Conservation (phyloP, 1,140 invertebrate genomes). For the Hyles vespertilio region DNA sequence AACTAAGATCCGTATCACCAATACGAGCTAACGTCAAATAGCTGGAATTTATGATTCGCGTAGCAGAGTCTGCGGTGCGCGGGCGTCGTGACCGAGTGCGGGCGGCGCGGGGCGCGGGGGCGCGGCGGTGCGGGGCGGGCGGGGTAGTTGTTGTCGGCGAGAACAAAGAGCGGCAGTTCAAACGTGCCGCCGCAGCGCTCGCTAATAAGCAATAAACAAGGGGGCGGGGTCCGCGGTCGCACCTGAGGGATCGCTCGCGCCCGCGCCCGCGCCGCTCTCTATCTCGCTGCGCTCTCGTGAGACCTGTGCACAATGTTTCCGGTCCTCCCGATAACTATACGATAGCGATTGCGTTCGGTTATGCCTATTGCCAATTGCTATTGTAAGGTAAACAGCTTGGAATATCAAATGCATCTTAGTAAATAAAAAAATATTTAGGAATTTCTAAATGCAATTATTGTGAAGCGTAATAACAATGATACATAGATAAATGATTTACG, state of each 20-base stretch:
- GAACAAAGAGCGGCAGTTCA: constrained; percentile 64
- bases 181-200: constrained; percentile 57
- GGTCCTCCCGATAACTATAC: too few species aligned
- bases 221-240: constrained; percentile 57
- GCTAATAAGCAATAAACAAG: constrained; percentile 74
- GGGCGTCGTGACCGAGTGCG: constrained; percentile 49
- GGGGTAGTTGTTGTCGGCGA: constrained; percentile 44
- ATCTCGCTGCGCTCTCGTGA: constrained; percentile 13
- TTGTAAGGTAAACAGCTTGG: too few species aligned
- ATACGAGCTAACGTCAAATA: constrained; percentile 58
- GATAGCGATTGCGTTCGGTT: too few species aligned
- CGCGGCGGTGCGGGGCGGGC: constrained; percentile 2
- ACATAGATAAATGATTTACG: too few species aligned
- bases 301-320: constrained; percentile 9
- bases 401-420: too few species aligned
- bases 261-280: constrained; percentile 29
- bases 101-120: constrained; percentile 11
- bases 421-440: too few species aligned
- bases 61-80: constrained; percentile 38
- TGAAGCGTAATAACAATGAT: too few species aligned
- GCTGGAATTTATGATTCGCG: constrained; percentile 64
- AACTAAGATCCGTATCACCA: constrained; percentile 61
- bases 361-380: too few species aligned
- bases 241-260: constrained; percentile 58
- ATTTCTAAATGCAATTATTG: too few species aligned